Conservation (phyloP, 2,888 invertebrate species). For the Priocnemis perturbator region DNA sequence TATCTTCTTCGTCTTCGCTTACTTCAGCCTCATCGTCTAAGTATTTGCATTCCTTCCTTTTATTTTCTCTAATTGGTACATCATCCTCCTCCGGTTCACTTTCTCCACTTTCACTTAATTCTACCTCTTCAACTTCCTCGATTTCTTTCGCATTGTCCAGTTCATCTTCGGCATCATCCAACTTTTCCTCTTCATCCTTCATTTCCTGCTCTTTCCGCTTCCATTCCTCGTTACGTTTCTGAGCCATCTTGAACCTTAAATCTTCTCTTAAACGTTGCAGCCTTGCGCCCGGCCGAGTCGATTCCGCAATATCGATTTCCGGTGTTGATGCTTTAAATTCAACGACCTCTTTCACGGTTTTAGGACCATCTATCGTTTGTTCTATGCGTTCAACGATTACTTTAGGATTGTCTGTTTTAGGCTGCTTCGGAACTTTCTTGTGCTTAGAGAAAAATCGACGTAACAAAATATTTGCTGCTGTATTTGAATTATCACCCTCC, state of each 20-base stretch:
- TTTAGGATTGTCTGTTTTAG: conserved; percentile 72
- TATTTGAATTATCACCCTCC: conserved; percentile 75
- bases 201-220: conserved; percentile 78
- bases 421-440: conserved; percentile 77
- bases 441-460: conserved; percentile 84
- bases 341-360: conserved; percentile 40
- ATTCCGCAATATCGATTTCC: conserved; percentile 58
- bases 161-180: conserved; percentile 44
- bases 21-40: conserved; percentile 77
- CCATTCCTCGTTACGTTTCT: conserved; percentile 84
- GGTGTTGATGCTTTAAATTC: conserved; percentile 49
- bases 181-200: conserved; percentile 71
- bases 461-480: conserved; percentile 82
- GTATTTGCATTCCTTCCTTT: conserved; percentile 67
- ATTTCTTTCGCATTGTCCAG: conserved; percentile 54
- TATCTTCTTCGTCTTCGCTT: conserved; percentile 75
- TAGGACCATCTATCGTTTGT: conserved; percentile 49
- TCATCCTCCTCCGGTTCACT: conserved; percentile 72
- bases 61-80: conserved; percentile 56
- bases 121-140: conserved; percentile 68
- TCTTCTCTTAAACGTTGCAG: conserved; percentile 83
- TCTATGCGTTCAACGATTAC: conserved; percentile 55
- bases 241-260: conserved; percentile 83
- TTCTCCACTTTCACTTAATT: conserved; percentile 43
- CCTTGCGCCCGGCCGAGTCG: conserved; percentile 83